Evolutionary conservation across 2,113 vertebrate species (phyloP), one percentile per base, ranked within the genome.

Genomic region (Nerophis ophidion): DNA sequence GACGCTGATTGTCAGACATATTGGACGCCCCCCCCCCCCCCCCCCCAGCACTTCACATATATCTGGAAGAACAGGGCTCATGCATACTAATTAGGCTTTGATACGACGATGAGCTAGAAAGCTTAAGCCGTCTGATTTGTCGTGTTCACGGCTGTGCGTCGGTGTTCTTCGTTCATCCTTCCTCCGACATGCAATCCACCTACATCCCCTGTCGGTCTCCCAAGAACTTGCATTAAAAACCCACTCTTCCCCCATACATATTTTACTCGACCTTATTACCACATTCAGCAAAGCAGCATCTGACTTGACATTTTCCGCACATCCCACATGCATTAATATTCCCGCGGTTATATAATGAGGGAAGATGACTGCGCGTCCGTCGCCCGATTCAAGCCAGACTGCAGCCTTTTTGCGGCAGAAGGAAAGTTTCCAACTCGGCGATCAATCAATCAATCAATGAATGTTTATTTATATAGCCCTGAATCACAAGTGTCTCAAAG

Each of bases 81-180:
- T 42, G 44, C 64, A 72, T 69, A 59, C 60, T 66, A 75, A 79
- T 71, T 60, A 59, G 26, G 60, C 62, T 69, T 71, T 66, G 35
- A 64, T 59, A 64, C 38, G 11, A 36, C 56, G 71, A 54, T 56
- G 13, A 65, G n/a, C 48, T 61, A 38, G 5, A 36, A 63, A 79
- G 53, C 50, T 38, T 35, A 19, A 63, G 48, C 59, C 7, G 17
- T 54, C 44, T 47, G 58, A 45, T 48, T 48, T 49, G 61, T 5
- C 47, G 34, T 70, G 48, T 57, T 33, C 9, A 15, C 15, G 57
- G 72, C 48, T 4, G 4, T 60, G 48, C 15, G 6, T 40, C 36
- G 9, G 33, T 61, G 2, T 33, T 70, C 36, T 26, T 72, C 49
- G 47, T 46, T 48, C 57, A 52, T 11, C 52, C 34, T n/a, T 40